Base-by-base conservation (phyloP, 2,797 vertebrate genomes). In the Morus bassanus region DNA sequence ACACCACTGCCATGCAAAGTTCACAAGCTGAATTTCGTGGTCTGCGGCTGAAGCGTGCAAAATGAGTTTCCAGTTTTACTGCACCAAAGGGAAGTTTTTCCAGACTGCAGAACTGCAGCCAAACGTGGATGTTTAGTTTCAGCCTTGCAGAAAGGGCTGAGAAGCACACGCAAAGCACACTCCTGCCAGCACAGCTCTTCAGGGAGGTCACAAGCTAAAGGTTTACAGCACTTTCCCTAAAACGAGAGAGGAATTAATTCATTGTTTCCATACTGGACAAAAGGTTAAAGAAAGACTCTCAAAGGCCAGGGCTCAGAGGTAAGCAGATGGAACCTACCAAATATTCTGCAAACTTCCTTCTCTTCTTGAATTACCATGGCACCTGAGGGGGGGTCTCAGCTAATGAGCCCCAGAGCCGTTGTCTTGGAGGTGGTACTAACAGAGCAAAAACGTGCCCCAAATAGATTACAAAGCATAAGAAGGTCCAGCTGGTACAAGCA, bases 1-100 rank as follows among this genome's bases (percentile, higher is more conserved):
- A 15, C 25, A 8, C 18, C 0, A 4, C 69, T 89, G 87, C 85
- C 76, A 43, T 0, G 31, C 54, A 25, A 65, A 94, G 68, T 57
- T 91, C 79, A 86, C 46, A 70, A 91, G 73, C 0, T 84, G 65
- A 93, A 70, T 88, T 88, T 69, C 0, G 0, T 67, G 69, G 59
- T 81, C 46, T 70, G 48, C 0, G 8, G 39, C 78, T 61, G 50
- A 74, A 85, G 76, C 2, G 4, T 25, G 46, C 43, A 80, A 95
- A 95, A 94, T 74, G 46, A 89, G 43, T 84, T 93, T 53, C 81
- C 39, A 51, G 54, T 86, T 96, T 96, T 92, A 92, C 54, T 63
- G 76, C 69, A 82, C 78, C 39, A 56, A 91, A 91, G 73, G 69
- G 76, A 95, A 76, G 65, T 27, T 87, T 73, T 78, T 97, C 70